A percentile compares a stretch with the other conserved stretches of the same genome.
Conservation (phyloP, 1,140 invertebrate species). For the Philopotamus ludificatus region DNA sequence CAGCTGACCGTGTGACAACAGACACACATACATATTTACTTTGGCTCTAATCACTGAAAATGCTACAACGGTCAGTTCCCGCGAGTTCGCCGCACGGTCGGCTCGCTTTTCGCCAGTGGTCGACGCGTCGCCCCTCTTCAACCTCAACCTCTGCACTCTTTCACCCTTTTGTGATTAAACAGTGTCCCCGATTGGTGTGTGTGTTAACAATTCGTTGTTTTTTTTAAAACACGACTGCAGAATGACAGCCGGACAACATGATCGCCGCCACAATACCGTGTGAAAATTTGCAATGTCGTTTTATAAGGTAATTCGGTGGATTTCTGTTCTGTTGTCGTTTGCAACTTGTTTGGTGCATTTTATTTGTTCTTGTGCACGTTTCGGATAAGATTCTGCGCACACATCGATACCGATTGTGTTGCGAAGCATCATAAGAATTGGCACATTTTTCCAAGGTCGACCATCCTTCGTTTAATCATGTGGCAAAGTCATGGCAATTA, state of each 20-base stretch:
- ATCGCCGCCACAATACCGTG: not conserved
- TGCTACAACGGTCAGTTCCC: slow-evolving; percentile 8
- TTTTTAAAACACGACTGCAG: not conserved
- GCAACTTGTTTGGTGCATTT: too few species aligned
- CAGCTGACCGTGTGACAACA: not conserved
- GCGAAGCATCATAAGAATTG: too few species aligned
- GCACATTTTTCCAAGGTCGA: too few species aligned
- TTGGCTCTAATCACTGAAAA: slow-evolving; percentile 29
- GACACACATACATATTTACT: slow-evolving; percentile 3
- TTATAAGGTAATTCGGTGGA: not conserved
- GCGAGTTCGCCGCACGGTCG: slow-evolving; percentile 5
- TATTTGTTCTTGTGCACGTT: too few species aligned
- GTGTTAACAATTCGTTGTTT: not conserved
- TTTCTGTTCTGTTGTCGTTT: too few species aligned
- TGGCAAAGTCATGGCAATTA: too few species aligned
- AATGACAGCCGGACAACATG: not conserved
- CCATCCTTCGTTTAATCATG: too few species aligned
- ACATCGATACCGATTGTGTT: too few species aligned
- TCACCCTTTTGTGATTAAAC: not conserved
- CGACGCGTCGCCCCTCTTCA: not conserved
- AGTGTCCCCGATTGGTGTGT: not conserved
- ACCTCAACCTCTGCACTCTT: not conserved
- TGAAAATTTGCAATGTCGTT: not conserved
- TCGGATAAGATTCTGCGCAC: too few species aligned
- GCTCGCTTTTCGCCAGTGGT: slow-evolving; percentile 11